Evolutionary conservation across 2,113 vertebrate species (phyloP).

Genomic region (Urocitellus parryii): DNA sequence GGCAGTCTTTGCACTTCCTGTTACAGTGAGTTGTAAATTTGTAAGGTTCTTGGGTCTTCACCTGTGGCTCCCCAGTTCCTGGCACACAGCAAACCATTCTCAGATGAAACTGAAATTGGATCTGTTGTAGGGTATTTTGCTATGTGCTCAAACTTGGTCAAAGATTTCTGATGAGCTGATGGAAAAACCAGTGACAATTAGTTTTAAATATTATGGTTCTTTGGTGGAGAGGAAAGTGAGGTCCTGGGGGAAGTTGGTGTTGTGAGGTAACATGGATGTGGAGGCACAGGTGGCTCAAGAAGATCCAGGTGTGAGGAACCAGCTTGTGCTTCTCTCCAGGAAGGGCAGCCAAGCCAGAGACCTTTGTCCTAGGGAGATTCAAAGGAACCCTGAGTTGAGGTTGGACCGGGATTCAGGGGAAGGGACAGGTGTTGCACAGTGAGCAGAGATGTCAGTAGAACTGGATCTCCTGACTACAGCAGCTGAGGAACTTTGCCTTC

Average conservation of each 20-base stretch:
- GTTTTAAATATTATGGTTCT: neutral
- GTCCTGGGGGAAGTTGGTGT: neutral
- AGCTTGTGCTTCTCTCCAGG: neutral
- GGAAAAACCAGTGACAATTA: neutral
- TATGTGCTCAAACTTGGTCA: neutral
- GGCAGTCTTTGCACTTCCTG: neutral
- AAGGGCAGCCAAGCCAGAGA: neutral
- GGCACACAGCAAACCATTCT: neutral
- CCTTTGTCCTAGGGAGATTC: neutral
- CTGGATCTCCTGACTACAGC: neutral
- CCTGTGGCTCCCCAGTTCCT: neutral
- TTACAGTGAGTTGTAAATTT: neutral
- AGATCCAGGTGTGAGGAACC: neutral
- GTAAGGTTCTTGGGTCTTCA: neutral
- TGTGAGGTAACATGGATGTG: neutral
- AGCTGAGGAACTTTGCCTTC: neutral
- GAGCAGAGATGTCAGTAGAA: neutral
- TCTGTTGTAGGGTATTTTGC: neutral
- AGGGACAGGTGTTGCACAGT: neutral
- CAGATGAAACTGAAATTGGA: neutral
- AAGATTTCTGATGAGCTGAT: constrained; percentile 1
- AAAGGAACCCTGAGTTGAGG: neutral
- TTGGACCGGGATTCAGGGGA: neutral
- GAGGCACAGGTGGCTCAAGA: neutral
- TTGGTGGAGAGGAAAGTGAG: neutral